Evolutionary conservation across 2,888 invertebrate genomes (phyloP).

Genomic region (Poecilus cupreus): DNA sequence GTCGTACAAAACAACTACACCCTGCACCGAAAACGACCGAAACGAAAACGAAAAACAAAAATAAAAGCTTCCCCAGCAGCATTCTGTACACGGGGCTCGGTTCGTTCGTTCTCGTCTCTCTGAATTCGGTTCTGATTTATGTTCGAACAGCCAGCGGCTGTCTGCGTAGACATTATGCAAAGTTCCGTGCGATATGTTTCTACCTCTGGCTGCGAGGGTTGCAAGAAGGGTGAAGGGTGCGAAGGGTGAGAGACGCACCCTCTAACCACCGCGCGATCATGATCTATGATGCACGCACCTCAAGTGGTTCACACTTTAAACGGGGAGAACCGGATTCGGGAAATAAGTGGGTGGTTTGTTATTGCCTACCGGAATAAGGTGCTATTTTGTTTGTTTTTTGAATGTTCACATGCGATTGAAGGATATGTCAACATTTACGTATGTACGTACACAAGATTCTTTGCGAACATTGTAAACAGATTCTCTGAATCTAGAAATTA

Average conservation of each 20-base stretch:
- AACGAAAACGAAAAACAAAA: constrained; percentile 9
- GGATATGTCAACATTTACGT: background rate
- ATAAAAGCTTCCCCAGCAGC: background rate
- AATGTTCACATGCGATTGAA: background rate
- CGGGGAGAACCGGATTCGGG: constrained; percentile 2
- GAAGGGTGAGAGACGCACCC: background rate
- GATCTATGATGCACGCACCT: constrained; percentile 57
- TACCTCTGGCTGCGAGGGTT: constrained; percentile 24
- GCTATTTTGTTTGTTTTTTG: background rate
- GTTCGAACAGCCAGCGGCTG: constrained; percentile 70
- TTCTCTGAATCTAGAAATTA: too few species aligned
- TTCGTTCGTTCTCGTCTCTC: constrained; percentile 22
- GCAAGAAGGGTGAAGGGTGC: background rate
- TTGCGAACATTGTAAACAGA: too few species aligned
- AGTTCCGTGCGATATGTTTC: constrained; percentile 67
- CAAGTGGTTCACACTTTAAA: constrained; percentile 27
- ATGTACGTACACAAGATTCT: background rate
- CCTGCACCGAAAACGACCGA: background rate
- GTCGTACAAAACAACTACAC: background rate
- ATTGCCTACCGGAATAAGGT: background rate
- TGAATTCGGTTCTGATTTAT: constrained; percentile 68
- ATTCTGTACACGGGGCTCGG: background rate
- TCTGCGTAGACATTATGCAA: constrained; percentile 73
- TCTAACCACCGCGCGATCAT: constrained; percentile 26
- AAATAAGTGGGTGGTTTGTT: constrained; percentile 6